phyloP scores from a whole-genome alignment of 2,113 vertebrate species.

The Pelecanoides urinatrix region DNA sequence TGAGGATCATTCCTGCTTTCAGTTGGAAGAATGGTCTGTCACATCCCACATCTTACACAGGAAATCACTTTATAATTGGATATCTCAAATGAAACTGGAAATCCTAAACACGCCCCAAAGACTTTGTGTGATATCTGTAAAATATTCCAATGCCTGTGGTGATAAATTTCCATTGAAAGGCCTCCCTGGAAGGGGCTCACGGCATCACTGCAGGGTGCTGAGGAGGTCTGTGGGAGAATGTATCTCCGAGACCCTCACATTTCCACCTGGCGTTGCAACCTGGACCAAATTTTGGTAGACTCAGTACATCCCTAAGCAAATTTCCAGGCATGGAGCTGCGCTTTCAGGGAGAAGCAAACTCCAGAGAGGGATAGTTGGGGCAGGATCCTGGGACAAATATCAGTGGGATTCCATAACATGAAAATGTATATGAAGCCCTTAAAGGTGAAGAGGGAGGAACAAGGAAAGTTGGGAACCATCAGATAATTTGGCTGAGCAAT shows the following conservation, averaged over 20 bases:
- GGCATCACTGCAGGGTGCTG: not conserved
- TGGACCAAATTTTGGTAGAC: not conserved
- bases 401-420: not conserved
- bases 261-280: not conserved
- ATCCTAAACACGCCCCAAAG: not conserved
- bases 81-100: not conserved
- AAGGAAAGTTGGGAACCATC: not conserved
- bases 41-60: not conserved
- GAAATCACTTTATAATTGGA: not conserved
- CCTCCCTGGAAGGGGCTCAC: not conserved
- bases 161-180: not conserved
- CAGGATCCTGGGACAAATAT: not conserved
- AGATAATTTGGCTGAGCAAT: not conserved
- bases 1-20: slow-evolving; percentile 32
- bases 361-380: not conserved
- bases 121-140: not conserved
- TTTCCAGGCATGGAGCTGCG: not conserved
- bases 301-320: not conserved
- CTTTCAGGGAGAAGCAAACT: not conserved
- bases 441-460: not conserved
- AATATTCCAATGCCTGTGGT: not conserved
- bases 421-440: not conserved
- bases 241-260: not conserved
- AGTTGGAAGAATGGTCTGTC: not conserved
- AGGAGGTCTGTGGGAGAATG: not conserved